phyloP scores from a whole-genome alignment of 2,888 invertebrate species.

The Serripes groenlandicus region DNA sequence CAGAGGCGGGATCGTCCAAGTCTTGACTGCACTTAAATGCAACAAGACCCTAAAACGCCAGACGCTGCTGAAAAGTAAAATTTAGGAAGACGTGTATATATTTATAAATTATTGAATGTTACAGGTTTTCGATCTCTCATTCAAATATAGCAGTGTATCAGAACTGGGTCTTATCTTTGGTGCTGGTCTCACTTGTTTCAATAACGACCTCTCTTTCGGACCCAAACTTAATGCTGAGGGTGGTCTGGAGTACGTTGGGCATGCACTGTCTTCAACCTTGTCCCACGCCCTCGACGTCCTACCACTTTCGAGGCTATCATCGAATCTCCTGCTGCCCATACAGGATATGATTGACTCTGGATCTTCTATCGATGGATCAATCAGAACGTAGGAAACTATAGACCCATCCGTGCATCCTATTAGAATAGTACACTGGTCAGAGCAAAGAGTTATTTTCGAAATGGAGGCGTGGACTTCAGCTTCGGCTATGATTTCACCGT shows the following conservation, averaged over 20 bases:
- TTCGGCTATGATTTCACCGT: slow-evolving; percentile 75
- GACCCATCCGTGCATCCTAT: slow-evolving; percentile 84
- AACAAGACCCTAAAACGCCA: no score
- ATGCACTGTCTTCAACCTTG: slow-evolving; percentile 72
- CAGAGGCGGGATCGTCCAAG: no score
- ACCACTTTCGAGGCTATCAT: slow-evolving; percentile 40
- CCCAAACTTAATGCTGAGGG: slow-evolving; percentile 75
- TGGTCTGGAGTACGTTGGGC: slow-evolving; percentile 78
- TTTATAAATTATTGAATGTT: slow-evolving; percentile 79
- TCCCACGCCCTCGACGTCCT: slow-evolving; percentile 78
- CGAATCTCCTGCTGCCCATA: slow-evolving; percentile 66
- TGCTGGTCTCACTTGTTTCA: slow-evolving; percentile 76
- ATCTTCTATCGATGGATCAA: slow-evolving; percentile 76
- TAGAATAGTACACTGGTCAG: slow-evolving; percentile 83
- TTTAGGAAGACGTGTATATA: no score
- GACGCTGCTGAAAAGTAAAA: no score
- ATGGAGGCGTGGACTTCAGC: slow-evolving; percentile 83
- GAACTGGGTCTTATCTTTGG: slow-evolving; percentile 77
- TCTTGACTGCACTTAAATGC: no score
- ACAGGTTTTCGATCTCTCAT: slow-evolving; percentile 77
- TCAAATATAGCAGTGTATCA: slow-evolving; percentile 76
- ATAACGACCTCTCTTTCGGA: slow-evolving; percentile 75
- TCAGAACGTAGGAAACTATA: slow-evolving; percentile 81
- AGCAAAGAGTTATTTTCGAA: slow-evolving; percentile 75
- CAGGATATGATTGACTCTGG: slow-evolving; percentile 49